These are phyloP conservation scores for Cryptoblepharus egeriae DNA, from an alignment of 2,797 vertebrate species.

Conservation along the genomic window DNA sequence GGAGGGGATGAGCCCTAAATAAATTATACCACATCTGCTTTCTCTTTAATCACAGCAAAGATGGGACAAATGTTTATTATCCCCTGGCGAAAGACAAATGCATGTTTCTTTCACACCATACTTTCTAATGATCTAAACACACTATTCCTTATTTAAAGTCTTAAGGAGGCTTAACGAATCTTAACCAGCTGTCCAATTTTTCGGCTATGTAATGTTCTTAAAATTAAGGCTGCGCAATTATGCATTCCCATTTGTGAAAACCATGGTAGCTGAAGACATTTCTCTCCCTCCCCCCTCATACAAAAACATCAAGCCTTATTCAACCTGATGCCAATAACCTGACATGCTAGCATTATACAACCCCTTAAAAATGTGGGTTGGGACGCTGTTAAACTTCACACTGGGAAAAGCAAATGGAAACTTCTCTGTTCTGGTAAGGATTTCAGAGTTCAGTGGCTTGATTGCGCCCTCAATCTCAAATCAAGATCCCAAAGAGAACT, in stretches of 20 bases:
- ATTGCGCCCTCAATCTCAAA: neutral
- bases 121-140: constrained; percentile 12
- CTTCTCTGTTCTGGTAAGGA: neutral
- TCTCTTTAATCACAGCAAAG: neutral
- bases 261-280: constrained; percentile 25
- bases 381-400: neutral
- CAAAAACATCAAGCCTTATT: constrained; percentile 6
- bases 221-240: neutral
- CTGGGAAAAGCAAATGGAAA: neutral
- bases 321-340: constrained; percentile 27
- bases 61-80: constrained; percentile 1
- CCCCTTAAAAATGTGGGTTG: constrained; percentile 15
- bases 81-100: neutral
- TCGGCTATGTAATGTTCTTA: rapidly evolving
- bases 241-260: constrained; percentile 5
- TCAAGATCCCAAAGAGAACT: neutral
- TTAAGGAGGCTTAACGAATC: neutral
- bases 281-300: constrained; percentile 2
- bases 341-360: constrained; percentile 19
- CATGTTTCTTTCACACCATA: constrained; percentile 13
- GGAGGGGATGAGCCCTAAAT: neutral
- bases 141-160: constrained; percentile 18
- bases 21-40: neutral
- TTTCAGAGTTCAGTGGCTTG: neutral
- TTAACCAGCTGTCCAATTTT: neutral